Evolutionary conservation across 2,888 invertebrate species (phyloP).

Genomic region (Melolontha melolontha): DNA sequence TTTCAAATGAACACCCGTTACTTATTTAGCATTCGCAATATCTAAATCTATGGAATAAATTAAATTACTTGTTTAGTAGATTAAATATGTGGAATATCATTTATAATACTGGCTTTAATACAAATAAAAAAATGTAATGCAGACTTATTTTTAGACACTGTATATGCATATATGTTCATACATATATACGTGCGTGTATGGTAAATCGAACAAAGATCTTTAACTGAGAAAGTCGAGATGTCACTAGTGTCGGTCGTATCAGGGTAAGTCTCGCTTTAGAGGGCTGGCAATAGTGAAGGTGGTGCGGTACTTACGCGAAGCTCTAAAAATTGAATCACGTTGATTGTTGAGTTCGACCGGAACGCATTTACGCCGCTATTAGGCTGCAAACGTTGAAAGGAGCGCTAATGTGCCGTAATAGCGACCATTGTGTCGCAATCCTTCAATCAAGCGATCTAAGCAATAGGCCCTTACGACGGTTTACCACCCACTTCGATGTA

Average conservation of each 20-base stretch:
- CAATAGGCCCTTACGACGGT: conserved; percentile 58
- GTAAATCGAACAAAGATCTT: conserved; percentile 26
- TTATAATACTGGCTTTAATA: no score
- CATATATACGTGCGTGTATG: not conserved
- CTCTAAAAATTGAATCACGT: conserved; percentile 62
- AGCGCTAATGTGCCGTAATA: conserved; percentile 64
- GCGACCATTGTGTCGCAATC: conserved; percentile 62
- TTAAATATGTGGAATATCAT: no score
- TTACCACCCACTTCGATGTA: conserved; percentile 37
- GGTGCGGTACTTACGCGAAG: conserved; percentile 55
- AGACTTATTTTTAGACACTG: no score
- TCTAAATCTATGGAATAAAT: no score
- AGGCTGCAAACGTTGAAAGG: conserved; percentile 64
- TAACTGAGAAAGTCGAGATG: conserved; percentile 17
- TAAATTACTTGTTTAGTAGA: no score
- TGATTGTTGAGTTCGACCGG: conserved; percentile 63
- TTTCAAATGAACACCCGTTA: no score
- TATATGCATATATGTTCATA: no score
- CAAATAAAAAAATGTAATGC: no score
- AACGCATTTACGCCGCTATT: conserved; percentile 62
- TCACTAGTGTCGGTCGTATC: conserved; percentile 22
- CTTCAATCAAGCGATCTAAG: conserved; percentile 61
- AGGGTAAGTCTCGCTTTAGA: conserved; percentile 26
- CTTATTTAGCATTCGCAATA: no score
- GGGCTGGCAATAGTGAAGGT: conserved; percentile 41